A percentile compares a stretch with the other conserved stretches of the same genome.
Evolutionary conservation across 2,797 vertebrate genomes (phyloP).

Genomic region (Columba guinea): DNA sequence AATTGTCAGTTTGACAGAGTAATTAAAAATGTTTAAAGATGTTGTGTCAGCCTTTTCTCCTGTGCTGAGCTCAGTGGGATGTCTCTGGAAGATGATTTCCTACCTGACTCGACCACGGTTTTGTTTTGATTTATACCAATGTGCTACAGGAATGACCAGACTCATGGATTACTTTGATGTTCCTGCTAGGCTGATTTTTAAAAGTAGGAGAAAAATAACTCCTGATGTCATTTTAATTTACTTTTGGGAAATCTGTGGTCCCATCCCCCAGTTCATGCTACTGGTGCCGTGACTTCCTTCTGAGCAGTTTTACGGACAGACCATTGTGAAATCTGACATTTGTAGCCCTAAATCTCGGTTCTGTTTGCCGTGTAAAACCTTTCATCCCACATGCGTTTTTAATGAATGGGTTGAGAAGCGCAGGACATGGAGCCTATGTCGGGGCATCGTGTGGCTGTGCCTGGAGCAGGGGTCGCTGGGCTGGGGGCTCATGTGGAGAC

Average conservation of each 20-base stretch:
- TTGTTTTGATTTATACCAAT: constrained; percentile 10
- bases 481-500: too few species aligned
- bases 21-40: constrained; percentile 85
- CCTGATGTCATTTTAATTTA: background rate
- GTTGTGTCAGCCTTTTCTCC: constrained; percentile 69
- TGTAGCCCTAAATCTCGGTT: constrained; percentile 32
- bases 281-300: constrained; percentile 16
- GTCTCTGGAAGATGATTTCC: constrained; percentile 42
- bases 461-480: background rate
- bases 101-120: background rate
- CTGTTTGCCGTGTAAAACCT: constrained; percentile 69
- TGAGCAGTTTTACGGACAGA: constrained; percentile 10
- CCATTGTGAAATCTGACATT: constrained; percentile 38
- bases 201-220: constrained; percentile 15
- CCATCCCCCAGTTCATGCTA: background rate
- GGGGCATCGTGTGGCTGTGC: background rate
- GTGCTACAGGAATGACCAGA: constrained; percentile 21
- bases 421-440: background rate
- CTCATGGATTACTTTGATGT: constrained; percentile 53
- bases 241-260: background rate
- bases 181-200: constrained; percentile 24
- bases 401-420: constrained; percentile 6
- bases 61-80: constrained; percentile 38
- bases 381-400: constrained; percentile 58
- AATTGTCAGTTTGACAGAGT: constrained; percentile 84